A percentile compares a stretch with the other conserved stretches of the same genome.
phyloP scores from a whole-genome alignment of 2,888 invertebrate species.

The Eurytoma californica region DNA sequence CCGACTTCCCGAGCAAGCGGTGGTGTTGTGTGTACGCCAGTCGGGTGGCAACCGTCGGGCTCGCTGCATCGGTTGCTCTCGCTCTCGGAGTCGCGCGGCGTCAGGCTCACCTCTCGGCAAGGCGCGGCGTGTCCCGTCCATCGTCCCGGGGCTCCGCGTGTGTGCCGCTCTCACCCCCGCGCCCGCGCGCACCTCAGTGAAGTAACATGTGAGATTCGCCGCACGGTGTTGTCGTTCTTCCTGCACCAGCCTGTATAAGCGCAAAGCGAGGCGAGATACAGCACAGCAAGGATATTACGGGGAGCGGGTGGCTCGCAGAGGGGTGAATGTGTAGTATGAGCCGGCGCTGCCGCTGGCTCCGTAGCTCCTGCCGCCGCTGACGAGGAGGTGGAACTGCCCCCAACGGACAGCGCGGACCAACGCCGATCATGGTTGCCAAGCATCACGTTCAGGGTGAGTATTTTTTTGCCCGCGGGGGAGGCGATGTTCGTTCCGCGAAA shows the following conservation, averaged over 20 bases:
- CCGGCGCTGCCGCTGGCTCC: slow-evolving; percentile 18
- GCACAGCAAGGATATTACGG: neutral
- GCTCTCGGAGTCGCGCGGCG: neutral
- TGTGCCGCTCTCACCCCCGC: neutral
- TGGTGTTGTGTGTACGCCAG: slow-evolving; percentile 62
- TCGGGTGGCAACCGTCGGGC: slow-evolving; percentile 72
- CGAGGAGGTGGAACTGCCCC: slow-evolving; percentile 25
- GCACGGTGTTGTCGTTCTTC: neutral
- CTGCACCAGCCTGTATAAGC: neutral
- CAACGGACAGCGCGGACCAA: slow-evolving; percentile 51
- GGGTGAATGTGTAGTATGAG: slow-evolving; percentile 51
- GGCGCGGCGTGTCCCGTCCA: neutral
- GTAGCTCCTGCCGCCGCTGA: slow-evolving; percentile 15
- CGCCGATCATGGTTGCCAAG: slow-evolving; percentile 71
- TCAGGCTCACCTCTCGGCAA: neutral
- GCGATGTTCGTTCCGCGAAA: neutral
- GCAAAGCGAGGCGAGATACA: too few relatives aligned
- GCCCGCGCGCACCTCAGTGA: neutral
- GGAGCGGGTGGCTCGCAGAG: neutral
- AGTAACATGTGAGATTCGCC: neutral
- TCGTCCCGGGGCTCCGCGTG: neutral
- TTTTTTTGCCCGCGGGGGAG: neutral
- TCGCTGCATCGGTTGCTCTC: slow-evolving; percentile 51
- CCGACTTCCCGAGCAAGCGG: slow-evolving; percentile 40
- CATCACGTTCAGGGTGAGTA: slow-evolving; percentile 73